phyloP scores from a whole-genome alignment of 2,797 vertebrate genomes.

The Falco naumanni region DNA sequence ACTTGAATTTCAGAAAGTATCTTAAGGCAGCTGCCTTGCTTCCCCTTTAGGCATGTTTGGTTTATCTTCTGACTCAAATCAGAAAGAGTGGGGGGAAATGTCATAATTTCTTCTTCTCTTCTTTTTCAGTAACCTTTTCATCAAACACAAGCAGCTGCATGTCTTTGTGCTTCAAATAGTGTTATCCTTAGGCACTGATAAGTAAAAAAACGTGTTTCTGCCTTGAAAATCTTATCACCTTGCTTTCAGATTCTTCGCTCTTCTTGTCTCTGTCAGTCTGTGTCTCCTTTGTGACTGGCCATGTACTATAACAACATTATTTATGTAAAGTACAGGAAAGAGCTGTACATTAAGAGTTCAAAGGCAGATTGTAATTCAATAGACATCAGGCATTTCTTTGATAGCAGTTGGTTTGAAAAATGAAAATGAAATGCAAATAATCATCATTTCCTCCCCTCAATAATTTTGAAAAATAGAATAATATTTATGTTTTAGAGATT shows the following conservation, averaged over 20 bases:
- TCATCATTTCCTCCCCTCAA: background rate
- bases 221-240: conserved; percentile 56
- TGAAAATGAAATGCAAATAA: background rate
- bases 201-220: conserved; percentile 53
- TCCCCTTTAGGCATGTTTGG: background rate
- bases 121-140: conserved; percentile 35
- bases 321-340: conserved; percentile 55
- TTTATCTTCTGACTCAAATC: background rate
- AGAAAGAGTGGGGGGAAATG: background rate
- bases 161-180: conserved; percentile 38
- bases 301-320: conserved; percentile 5
- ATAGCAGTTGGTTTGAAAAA: background rate
- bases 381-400: background rate
- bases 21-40: background rate
- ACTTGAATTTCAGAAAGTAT: background rate
- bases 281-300: conserved; percentile 31
- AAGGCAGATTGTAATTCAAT: conserved; percentile 19
- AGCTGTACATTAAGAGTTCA: conserved; percentile 3
- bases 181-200: conserved; percentile 41
- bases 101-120: background rate
- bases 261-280: conserved; percentile 6
- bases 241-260: conserved; percentile 53
- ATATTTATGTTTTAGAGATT: background rate
- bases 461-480: conserved; percentile 1
- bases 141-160: background rate